Conservation (phyloP, 2,797 vertebrate genomes). For the Chelon auratus region DNA sequence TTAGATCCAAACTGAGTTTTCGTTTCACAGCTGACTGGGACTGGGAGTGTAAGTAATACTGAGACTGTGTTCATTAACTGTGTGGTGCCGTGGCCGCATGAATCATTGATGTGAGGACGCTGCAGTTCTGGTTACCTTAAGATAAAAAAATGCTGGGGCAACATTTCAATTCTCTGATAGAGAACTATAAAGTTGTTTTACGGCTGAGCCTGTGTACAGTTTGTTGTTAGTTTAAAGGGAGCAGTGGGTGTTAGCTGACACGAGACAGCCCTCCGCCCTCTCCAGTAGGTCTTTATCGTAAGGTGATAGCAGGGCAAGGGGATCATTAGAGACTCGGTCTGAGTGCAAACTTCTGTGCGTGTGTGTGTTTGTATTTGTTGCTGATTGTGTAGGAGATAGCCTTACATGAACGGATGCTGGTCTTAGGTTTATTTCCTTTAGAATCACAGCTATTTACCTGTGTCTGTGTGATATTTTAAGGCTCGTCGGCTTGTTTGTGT, state of each 20-base stretch:
- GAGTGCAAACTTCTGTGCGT: slow-evolving; percentile 30
- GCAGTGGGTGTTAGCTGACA: slow-evolving; percentile 77
- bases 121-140: slow-evolving; percentile 72
- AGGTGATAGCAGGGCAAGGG: slow-evolving; percentile 73
- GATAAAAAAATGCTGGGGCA: slow-evolving; percentile 41
- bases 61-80: slow-evolving; percentile 74
- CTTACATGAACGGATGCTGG: slow-evolving; percentile 58
- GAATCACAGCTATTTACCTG: slow-evolving; percentile 68
- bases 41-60: slow-evolving; percentile 66
- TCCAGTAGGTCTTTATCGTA: slow-evolving; percentile 76
- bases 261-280: slow-evolving; percentile 58
- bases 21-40: slow-evolving; percentile 50
- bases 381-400: slow-evolving; percentile 47
- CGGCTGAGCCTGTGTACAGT: slow-evolving; percentile 33
- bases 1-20: slow-evolving; percentile 42
- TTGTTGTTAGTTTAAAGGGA: slow-evolving; percentile 65
- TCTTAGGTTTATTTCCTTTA: slow-evolving; percentile 47
- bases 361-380: slow-evolving; percentile 24
- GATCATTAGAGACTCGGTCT: slow-evolving; percentile 66
- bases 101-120: slow-evolving; percentile 75
- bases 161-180: slow-evolving; percentile 43
- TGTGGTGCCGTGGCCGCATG: slow-evolving; percentile 60
- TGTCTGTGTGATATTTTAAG: slow-evolving; percentile 65
- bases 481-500: slow-evolving; percentile 31
- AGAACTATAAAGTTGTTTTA: slow-evolving; percentile 49